phyloP scores from a whole-genome alignment of 2,797 vertebrate genomes.

The Aselliscus stoliczkanus region DNA sequence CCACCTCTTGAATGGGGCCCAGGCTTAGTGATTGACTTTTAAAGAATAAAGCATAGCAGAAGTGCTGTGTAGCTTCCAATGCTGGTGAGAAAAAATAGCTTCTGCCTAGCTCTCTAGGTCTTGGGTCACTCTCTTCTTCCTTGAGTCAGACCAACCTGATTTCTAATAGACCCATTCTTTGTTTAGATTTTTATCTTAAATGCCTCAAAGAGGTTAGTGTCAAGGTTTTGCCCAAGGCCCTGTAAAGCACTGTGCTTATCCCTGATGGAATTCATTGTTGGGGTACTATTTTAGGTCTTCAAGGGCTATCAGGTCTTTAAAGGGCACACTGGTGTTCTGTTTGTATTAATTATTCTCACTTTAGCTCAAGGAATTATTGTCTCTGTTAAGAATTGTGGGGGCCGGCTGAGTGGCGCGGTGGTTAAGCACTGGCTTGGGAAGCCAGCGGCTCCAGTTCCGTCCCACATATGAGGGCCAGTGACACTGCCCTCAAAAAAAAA shows the following conservation, averaged over 20 bases:
- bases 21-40: background rate
- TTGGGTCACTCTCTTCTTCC: background rate
- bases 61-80: background rate
- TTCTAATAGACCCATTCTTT: constrained; percentile 15
- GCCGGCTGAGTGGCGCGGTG: no score
- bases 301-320: background rate
- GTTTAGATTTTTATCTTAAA: background rate
- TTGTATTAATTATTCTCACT: background rate
- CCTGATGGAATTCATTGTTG: background rate
- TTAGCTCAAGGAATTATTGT: constrained; percentile 10
- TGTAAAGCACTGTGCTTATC: background rate
- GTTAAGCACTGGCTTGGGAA: no score
- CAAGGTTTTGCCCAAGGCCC: background rate
- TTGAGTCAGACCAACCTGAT: background rate
- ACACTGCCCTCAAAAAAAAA: no score
- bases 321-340: background rate
- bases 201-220: background rate
- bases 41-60: background rate
- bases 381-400: background rate
- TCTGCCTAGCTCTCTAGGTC: background rate
- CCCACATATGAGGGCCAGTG: no score
- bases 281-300: background rate
- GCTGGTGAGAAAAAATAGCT: background rate
- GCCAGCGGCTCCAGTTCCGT: no score
- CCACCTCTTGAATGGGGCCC: background rate